Percentiles rank a stretch among this genome's conserved stretches.
Conservation (phyloP, 2,113 vertebrate genomes). For the Antigone vipio region DNA sequence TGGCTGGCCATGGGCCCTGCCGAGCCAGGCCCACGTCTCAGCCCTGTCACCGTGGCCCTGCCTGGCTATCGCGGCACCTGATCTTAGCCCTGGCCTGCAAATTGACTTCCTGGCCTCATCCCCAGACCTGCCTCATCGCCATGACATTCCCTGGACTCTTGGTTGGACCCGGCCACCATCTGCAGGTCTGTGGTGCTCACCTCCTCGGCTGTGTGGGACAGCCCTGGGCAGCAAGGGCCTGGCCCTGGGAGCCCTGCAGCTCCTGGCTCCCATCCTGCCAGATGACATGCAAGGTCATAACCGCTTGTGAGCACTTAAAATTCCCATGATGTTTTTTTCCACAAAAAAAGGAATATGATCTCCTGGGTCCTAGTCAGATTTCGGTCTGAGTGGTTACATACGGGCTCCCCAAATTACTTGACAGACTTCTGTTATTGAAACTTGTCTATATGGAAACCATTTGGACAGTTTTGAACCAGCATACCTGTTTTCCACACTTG, state of each 20-base stretch:
- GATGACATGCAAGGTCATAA: background rate
- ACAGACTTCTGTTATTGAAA: background rate
- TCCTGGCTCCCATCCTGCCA: background rate
- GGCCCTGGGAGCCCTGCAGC: background rate
- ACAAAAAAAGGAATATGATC: background rate
- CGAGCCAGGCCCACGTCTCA: too few relatives aligned
- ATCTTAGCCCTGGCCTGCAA: background rate
- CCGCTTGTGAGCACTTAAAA: accelerated
- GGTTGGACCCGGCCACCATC: background rate
- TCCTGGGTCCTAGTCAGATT: background rate
- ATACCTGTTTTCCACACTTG: background rate
- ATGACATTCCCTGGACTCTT: background rate
- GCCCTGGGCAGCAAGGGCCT: background rate
- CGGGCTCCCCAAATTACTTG: background rate
- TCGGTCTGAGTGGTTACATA: background rate
- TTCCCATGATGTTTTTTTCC: background rate
- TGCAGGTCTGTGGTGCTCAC: background rate
- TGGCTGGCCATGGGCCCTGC: accelerated
- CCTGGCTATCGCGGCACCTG: accelerated
- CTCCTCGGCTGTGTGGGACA: background rate
- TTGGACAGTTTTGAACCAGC: background rate
- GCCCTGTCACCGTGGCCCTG: background rate
- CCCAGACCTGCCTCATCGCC: accelerated
- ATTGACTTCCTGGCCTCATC: background rate
- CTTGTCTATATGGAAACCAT: background rate